Conservation (phyloP, 2,113 vertebrate species). For the Caranx ignobilis region DNA sequence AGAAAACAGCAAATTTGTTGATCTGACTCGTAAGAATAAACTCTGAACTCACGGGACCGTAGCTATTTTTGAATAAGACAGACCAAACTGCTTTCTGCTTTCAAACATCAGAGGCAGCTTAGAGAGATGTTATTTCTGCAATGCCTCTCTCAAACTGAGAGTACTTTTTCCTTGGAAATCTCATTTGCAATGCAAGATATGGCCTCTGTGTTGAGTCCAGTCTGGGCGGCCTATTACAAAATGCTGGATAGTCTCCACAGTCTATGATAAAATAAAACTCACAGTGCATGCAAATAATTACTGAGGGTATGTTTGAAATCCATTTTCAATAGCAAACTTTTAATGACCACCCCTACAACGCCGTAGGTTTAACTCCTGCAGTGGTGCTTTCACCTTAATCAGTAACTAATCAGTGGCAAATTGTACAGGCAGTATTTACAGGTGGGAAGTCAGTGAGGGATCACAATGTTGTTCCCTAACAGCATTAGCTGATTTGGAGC, state of each 20-base stretch:
- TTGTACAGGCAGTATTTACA: neutral
- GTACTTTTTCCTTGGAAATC: slow-evolving; percentile 33
- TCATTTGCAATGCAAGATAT: slow-evolving; percentile 12
- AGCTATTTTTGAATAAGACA: slow-evolving; percentile 31
- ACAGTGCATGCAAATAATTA: neutral
- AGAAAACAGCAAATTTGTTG: neutral
- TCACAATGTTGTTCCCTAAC: neutral
- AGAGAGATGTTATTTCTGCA: slow-evolving; percentile 21
- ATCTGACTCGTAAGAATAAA: slow-evolving; percentile 28
- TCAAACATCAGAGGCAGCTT: slow-evolving; percentile 40
- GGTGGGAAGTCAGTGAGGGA: neutral
- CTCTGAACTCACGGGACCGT: neutral
- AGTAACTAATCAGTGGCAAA: neutral
- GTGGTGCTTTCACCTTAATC: neutral
- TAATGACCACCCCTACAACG: neutral
- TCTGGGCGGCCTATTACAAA: slow-evolving; percentile 2
- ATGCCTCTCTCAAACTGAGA: slow-evolving; percentile 13
- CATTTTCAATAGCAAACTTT: neutral
- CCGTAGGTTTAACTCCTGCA: neutral
- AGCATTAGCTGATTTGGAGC: neutral
- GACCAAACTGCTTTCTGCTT: slow-evolving; percentile 18
- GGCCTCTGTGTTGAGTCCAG: neutral
- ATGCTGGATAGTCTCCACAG: neutral
- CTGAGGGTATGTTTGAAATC: neutral
- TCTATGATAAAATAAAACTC: neutral